Conservation (phyloP, 1,140 invertebrate genomes). For the Magallana angulata region DNA sequence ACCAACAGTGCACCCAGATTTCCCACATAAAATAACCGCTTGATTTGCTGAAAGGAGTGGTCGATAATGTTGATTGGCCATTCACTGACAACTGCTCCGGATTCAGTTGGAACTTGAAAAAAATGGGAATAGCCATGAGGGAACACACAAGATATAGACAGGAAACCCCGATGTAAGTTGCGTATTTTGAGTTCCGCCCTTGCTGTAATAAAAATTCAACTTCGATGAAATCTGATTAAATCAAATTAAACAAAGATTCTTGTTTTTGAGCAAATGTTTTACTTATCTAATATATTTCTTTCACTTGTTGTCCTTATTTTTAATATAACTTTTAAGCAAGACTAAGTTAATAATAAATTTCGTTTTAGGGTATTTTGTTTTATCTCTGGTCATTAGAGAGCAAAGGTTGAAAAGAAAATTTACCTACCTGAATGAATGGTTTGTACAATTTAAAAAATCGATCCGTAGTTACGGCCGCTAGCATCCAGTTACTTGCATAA, state of each 20-base stretch:
- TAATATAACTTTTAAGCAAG: too few relatives aligned
- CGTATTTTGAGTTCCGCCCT: too few relatives aligned
- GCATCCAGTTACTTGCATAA: not conserved
- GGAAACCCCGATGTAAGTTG: not conserved
- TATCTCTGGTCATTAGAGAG: too few relatives aligned
- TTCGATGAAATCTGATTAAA: too few relatives aligned
- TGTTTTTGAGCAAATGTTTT: too few relatives aligned
- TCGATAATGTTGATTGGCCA: not conserved
- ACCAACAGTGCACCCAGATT: not conserved
- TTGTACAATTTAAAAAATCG: not conserved
- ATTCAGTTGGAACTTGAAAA: slow-evolving; percentile 3
- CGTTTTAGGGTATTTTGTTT: too few relatives aligned
- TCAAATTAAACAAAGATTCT: too few relatives aligned
- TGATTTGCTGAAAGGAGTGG: not conserved
- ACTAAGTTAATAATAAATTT: too few relatives aligned
- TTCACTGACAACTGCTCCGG: not conserved
- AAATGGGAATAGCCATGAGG: not conserved
- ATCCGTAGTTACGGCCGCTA: not conserved
- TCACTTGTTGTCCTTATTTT: too few relatives aligned
- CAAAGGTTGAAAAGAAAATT: too few relatives aligned
- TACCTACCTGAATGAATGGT: not conserved
- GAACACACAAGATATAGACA: not conserved
- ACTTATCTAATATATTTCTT: too few relatives aligned
- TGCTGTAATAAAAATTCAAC: too few relatives aligned
- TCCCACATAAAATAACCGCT: not conserved